A percentile compares a stretch with the other conserved stretches of the same genome.
These are phyloP conservation scores for Plebejus anna DNA, from an alignment of 2,888 invertebrate genomes.

Conservation along the genomic window DNA sequence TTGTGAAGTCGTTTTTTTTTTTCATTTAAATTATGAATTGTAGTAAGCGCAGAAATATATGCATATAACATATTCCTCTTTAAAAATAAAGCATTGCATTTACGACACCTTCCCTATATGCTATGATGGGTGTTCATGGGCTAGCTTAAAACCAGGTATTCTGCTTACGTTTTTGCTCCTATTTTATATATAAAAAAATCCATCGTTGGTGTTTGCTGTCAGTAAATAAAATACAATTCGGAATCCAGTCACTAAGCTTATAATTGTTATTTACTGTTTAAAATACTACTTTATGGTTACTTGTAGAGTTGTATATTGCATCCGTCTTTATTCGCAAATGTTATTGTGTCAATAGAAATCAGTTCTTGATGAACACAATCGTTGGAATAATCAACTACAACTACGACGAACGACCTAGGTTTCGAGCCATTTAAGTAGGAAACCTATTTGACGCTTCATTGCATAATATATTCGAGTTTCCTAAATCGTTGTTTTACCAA, in stretches of 20 bases:
- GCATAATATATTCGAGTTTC: not conserved
- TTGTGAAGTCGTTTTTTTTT: not conserved
- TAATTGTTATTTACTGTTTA: not conserved
- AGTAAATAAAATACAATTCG: no score
- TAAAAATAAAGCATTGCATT: no score
- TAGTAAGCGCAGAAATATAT: no score
- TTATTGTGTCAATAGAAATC: conserved; percentile 11
- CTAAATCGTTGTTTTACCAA: not conserved
- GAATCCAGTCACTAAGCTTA: no score
- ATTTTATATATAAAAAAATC: no score
- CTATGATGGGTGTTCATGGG: no score
- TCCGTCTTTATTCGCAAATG: not conserved
- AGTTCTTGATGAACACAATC: not conserved
- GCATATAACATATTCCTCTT: no score
- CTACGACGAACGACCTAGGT: not conserved
- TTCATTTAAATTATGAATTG: no score
- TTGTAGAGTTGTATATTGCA: not conserved
- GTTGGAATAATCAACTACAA: not conserved
- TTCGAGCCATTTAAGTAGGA: not conserved
- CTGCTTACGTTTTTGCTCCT: no score
- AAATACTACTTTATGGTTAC: not conserved
- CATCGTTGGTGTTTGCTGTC: no score
- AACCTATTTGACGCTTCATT: not conserved
- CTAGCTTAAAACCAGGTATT: no score
- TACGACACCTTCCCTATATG: no score